Evolutionary conservation across 2,888 invertebrate genomes (phyloP).

Genomic region (Rutpela maculata): DNA sequence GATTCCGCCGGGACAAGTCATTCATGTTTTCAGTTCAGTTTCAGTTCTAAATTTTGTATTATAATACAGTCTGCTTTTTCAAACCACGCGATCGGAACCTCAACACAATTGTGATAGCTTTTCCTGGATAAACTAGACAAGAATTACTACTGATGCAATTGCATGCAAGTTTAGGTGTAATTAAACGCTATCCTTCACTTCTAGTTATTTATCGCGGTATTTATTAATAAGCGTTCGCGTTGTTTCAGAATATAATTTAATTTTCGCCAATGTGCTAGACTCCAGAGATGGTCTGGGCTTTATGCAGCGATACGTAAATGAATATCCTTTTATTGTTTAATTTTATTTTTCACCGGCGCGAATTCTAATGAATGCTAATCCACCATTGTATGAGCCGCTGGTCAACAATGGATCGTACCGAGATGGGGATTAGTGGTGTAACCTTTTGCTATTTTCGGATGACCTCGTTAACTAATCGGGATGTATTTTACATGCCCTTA

Average conservation of each 20-base stretch:
- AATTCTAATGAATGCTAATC: conserved; percentile 31
- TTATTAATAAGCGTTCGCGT: conserved; percentile 10
- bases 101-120: too few species aligned
- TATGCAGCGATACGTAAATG: conserved; percentile 14
- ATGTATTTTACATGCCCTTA: conserved; percentile 33
- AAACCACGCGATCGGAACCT: too few species aligned
- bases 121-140: not conserved
- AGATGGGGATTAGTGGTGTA: conserved; percentile 31
- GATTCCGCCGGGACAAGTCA: too few species aligned
- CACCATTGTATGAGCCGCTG: conserved; percentile 27
- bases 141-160: not conserved
- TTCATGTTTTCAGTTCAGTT: too few species aligned
- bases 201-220: conserved; percentile 16
- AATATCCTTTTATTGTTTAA: conserved; percentile 51
- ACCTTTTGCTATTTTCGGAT: conserved; percentile 31
- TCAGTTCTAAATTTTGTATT: too few species aligned
- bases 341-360: conserved; percentile 44
- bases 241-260: conserved; percentile 16
- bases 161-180: not conserved
- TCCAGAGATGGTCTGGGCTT: not conserved
- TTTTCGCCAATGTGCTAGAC: conserved; percentile 19
- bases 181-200: conserved; percentile 1
- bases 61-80: too few species aligned
- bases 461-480: conserved; percentile 30
- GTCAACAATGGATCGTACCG: conserved; percentile 34